Percentiles rank a stretch among this genome's conserved stretches.
These are phyloP conservation scores for Cantharis lateralis DNA, from an alignment of 2,888 invertebrate species.

Conservation along the genomic window DNA sequence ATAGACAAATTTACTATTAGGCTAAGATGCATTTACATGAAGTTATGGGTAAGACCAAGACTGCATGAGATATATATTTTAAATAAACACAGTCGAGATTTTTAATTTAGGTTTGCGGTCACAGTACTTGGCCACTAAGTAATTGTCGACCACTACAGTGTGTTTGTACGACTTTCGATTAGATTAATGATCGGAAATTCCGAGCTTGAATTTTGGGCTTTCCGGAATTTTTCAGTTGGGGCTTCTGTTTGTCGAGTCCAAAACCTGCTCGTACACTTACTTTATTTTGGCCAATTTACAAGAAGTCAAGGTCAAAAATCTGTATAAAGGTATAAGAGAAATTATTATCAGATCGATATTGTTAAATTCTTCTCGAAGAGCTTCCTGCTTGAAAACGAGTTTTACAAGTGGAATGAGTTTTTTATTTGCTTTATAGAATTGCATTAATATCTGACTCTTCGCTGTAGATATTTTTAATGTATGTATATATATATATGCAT, in stretches of 20 bases:
- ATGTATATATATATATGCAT: no score
- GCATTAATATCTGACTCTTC: not conserved
- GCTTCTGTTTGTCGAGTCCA: no score
- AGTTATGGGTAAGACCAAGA: not conserved
- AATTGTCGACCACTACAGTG: no score
- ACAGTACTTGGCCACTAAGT: no score
- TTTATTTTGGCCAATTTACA: not conserved
- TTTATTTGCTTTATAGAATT: not conserved
- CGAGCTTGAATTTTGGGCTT: not conserved
- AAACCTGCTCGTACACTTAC: not conserved
- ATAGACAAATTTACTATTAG: not conserved
- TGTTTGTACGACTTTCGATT: no score
- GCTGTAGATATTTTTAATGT: no score
- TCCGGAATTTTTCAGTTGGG: not conserved
- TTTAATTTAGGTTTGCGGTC: no score
- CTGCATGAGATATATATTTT: not conserved
- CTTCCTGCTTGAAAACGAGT: not conserved
- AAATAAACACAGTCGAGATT: no score
- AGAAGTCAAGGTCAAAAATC: not conserved
- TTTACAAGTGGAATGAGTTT: not conserved
- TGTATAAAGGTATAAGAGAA: not conserved
- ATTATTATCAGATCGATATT: not conserved
- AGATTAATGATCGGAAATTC: not conserved
- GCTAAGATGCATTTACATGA: not conserved
- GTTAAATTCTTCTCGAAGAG: not conserved